Conservation (phyloP, 2,797 vertebrate species). For the Tamandua tetradactyla region DNA sequence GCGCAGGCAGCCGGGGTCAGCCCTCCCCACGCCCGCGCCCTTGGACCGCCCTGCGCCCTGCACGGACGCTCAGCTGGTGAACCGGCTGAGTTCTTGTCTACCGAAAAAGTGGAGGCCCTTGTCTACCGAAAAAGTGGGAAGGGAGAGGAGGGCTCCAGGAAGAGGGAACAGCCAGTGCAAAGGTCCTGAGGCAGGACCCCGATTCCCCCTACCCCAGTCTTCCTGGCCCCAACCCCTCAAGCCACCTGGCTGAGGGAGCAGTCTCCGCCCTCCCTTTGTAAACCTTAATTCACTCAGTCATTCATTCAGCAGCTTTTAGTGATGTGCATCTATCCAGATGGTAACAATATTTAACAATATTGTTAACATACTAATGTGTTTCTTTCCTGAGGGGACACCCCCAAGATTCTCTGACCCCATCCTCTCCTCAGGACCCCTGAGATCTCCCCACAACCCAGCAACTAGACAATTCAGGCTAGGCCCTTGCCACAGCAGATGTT, state of each 20-base stretch:
- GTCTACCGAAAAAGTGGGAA: too few relatives aligned
- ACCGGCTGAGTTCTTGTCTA: neutral
- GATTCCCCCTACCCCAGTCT: too few relatives aligned
- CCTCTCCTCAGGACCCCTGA: neutral
- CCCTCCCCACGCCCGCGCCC: neutral
- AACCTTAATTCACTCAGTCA: neutral
- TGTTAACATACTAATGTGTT: neutral
- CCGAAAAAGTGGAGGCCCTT: neutral
- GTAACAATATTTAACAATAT: too few relatives aligned
- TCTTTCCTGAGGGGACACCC: neutral
- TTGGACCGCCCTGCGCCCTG: rapidly evolving
- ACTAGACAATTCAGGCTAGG: neutral
- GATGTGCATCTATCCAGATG: rapidly evolving
- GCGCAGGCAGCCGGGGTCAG: neutral
- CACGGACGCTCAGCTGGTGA: neutral
- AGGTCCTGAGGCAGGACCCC: neutral
- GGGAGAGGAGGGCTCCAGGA: neutral
- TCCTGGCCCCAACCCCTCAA: neutral
- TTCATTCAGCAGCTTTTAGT: neutral
- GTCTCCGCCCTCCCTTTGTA: neutral
- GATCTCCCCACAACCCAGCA: neutral
- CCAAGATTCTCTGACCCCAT: neutral
- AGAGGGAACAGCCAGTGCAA: neutral
- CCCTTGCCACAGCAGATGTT: neutral
- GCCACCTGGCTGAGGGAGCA: neutral